Evolutionary conservation across 2,113 vertebrate genomes (phyloP).

Genomic region (Sterna hirundo): DNA sequence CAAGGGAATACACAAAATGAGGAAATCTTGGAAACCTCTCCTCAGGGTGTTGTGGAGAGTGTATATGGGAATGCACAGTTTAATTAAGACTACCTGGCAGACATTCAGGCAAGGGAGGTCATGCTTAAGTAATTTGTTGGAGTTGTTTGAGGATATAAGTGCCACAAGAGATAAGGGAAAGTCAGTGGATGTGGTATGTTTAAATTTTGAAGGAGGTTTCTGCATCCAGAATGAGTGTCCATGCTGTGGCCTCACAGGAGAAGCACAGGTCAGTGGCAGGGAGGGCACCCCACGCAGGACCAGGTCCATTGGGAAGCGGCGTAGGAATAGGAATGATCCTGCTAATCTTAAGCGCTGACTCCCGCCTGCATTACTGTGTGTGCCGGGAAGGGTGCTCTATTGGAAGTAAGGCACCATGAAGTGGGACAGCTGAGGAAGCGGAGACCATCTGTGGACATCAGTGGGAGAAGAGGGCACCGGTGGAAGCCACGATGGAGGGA

Average conservation of each 20-base stretch:
- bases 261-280: neutral
- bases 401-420: neutral
- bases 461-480: neutral
- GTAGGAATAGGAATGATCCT: neutral
- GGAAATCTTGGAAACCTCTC: conserved; percentile 35
- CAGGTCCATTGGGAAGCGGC: accelerated
- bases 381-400: accelerated
- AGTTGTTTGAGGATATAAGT: conserved; percentile 44
- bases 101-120: conserved; percentile 40
- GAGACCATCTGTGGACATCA: accelerated
- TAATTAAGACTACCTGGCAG: conserved; percentile 65
- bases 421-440: neutral
- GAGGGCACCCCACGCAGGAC: neutral
- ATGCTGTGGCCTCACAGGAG: neutral
- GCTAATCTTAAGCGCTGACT: neutral
- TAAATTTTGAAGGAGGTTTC: neutral
- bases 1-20: conserved; percentile 32
- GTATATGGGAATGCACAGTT: conserved; percentile 9
- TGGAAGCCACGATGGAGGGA: accelerated
- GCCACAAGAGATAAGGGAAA: conserved; percentile 10
- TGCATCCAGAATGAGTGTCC: neutral
- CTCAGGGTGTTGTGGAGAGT: neutral
- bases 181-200: neutral
- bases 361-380: neutral
- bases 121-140: conserved; percentile 42